Percentiles rank a stretch among this genome's conserved stretches.
Evolutionary conservation across 2,113 vertebrate genomes (phyloP).

Genomic region (Colistium nudipinnis): DNA sequence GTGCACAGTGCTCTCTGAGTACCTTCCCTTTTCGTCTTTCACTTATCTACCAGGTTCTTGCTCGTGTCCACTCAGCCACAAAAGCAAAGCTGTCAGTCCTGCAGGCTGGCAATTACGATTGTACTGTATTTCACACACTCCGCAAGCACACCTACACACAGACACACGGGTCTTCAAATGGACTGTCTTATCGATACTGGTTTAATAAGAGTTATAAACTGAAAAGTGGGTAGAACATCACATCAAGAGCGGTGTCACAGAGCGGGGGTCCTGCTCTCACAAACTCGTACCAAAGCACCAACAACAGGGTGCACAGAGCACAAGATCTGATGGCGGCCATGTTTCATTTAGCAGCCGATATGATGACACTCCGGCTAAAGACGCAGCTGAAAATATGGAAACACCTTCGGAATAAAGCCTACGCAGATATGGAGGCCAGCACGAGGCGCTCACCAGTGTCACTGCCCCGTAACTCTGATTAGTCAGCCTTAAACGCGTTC

Average conservation of each 20-base stretch:
- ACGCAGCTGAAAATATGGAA: no score
- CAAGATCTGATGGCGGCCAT: background rate
- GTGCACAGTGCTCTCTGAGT: conserved; percentile 24
- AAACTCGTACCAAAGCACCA: background rate
- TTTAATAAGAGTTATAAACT: background rate
- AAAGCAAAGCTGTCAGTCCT: conserved; percentile 62
- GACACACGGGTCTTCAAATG: conserved; percentile 1
- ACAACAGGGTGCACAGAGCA: background rate
- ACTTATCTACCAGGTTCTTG: conserved; percentile 31
- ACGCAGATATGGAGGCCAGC: no score
- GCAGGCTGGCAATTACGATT: conserved; percentile 53
- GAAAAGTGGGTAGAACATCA: no score
- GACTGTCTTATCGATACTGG: background rate
- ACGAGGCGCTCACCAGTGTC: background rate
- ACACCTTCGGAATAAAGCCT: no score
- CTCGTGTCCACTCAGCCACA: conserved; percentile 46
- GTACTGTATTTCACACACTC: conserved; percentile 17
- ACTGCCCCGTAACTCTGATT: background rate
- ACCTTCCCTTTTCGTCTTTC: conserved; percentile 40
- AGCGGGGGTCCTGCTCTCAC: background rate
- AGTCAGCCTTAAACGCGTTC: no score
- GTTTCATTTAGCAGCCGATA: background rate
- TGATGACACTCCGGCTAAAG: no score
- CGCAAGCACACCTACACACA: background rate
- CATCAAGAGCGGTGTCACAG: background rate